Evolutionary conservation across 2,888 invertebrate species (phyloP).

Genomic region (Arenicola marina): DNA sequence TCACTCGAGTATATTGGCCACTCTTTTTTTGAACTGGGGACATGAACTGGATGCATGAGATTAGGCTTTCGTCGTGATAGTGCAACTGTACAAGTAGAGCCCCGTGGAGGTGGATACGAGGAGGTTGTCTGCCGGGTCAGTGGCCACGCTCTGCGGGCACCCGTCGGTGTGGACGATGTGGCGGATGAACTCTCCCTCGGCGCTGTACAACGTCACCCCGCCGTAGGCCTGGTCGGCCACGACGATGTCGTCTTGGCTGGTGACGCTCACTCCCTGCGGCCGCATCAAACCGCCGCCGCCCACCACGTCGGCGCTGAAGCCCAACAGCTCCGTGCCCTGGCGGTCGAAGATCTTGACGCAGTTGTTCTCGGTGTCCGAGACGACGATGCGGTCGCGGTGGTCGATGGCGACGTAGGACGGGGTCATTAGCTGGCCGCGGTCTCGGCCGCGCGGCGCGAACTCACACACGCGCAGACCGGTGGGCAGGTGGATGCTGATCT

Average conservation of each 20-base stretch:
- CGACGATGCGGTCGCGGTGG: conserved; percentile 19
- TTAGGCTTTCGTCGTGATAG: too few relatives aligned
- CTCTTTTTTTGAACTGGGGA: too few relatives aligned
- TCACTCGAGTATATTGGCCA: too few relatives aligned
- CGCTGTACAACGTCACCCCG: conserved; percentile 11
- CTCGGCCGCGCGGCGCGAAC: conserved; percentile 17
- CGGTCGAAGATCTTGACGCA: conserved; percentile 20
- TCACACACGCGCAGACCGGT: conserved; percentile 5
- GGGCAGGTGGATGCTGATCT: conserved; percentile 13
- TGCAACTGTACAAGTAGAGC: too few relatives aligned
- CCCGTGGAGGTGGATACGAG: conserved; percentile 13
- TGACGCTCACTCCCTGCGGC: conserved; percentile 25
- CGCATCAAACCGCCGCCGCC: conserved; percentile 11
- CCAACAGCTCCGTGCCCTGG: conserved; percentile 17
- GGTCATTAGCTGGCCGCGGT: conserved; percentile 13
- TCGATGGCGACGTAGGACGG: conserved; percentile 27
- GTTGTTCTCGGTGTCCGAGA: conserved; percentile 21
- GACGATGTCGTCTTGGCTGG: conserved; percentile 20
- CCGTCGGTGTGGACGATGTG: conserved; percentile 10
- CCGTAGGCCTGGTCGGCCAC: conserved; percentile 23
- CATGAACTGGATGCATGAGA: too few relatives aligned
- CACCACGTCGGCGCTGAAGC: conserved; percentile 19
- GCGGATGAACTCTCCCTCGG: conserved; percentile 19
- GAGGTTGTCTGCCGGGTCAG: conserved; percentile 3
- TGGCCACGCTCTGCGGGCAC: conserved; percentile 17